Evolutionary conservation across 2,888 invertebrate genomes (phyloP).

Genomic region (Drosophila hamatofila): DNA sequence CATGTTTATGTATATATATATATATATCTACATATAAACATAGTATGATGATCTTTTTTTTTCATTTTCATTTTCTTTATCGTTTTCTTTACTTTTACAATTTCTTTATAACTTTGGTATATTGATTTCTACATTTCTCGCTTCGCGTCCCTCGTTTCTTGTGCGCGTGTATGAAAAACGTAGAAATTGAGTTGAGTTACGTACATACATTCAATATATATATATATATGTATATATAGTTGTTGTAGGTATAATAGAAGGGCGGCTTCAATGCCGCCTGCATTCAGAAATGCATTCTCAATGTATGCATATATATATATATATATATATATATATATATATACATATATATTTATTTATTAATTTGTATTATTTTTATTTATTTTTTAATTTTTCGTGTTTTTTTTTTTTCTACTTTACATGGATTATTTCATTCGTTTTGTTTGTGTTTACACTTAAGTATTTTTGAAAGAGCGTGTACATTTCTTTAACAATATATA

Average conservation of each 20-base stretch:
- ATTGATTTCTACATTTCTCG: slow-evolving; percentile 79
- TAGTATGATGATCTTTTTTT: slow-evolving; percentile 55
- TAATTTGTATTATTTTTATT: slow-evolving; percentile 21
- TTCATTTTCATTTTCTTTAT: slow-evolving; percentile 48
- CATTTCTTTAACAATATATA: slow-evolving; percentile 67
- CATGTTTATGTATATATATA: slow-evolving; percentile 66
- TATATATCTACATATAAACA: slow-evolving; percentile 79
- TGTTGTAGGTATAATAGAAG: too few species aligned
- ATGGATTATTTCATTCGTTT: slow-evolving; percentile 56
- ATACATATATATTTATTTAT: not conserved
- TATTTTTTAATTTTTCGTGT: slow-evolving; percentile 29
- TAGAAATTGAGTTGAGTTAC: slow-evolving; percentile 75
- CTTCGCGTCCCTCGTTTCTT: slow-evolving; percentile 35
- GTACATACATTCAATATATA: slow-evolving; percentile 64
- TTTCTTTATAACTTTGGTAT: slow-evolving; percentile 81
- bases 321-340: not conserved
- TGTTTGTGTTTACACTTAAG: slow-evolving; percentile 44
- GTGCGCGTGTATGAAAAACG: slow-evolving; percentile 31
- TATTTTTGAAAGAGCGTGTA: slow-evolving; percentile 55
- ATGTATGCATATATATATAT: slow-evolving; percentile 38
- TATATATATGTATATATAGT: slow-evolving; percentile 67
- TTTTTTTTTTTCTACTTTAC: slow-evolving; percentile 65
- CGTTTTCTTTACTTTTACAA: slow-evolving; percentile 57
- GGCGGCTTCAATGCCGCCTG: too few species aligned
- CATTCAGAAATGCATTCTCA: slow-evolving; percentile 37